A percentile compares a stretch with the other conserved stretches of the same genome.
These are phyloP conservation scores for Onchidella celtica DNA, from an alignment of 2,888 invertebrate species.

Conservation along the genomic window DNA sequence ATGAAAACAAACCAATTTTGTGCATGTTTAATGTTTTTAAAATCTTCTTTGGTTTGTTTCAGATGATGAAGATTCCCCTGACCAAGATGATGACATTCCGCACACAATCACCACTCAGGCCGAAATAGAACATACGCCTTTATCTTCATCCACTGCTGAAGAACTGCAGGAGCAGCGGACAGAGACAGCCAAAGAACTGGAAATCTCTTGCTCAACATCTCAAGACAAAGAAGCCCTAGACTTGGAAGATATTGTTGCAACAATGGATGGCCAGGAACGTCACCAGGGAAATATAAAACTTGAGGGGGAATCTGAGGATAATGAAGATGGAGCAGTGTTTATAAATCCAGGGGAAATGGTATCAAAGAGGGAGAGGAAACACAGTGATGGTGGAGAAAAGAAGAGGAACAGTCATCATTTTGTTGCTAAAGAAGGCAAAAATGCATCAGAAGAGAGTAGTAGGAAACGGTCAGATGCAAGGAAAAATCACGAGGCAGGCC, in stretches of 20 bases:
- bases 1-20: too few relatives aligned
- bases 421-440: slow-evolving; percentile 21
- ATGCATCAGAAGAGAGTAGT: slow-evolving; percentile 17
- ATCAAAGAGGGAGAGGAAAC: too few relatives aligned
- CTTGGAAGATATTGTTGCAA: background rate
- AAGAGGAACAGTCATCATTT: too few relatives aligned
- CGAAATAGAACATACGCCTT: slow-evolving; percentile 56
- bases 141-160: slow-evolving; percentile 29
- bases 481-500: background rate
- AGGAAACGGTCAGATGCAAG: background rate
- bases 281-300: background rate
- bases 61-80: slow-evolving; percentile 45
- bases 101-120: slow-evolving; percentile 71
- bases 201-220: background rate
- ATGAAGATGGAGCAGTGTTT: background rate
- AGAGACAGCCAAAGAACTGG: background rate
- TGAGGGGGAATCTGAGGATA: background rate
- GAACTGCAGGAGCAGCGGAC: background rate
- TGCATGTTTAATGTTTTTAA: too few relatives aligned
- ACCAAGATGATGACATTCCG: slow-evolving; percentile 59
- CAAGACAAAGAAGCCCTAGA: slow-evolving; percentile 14
- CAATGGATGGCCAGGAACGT: background rate
- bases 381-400: too few relatives aligned
- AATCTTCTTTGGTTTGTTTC: too few relatives aligned
- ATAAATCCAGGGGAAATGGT: too few relatives aligned